A percentile compares a stretch with the other conserved stretches of the same genome.
Conservation (phyloP, 2,113 vertebrate species). For the Engraulis encrasicolus region DNA sequence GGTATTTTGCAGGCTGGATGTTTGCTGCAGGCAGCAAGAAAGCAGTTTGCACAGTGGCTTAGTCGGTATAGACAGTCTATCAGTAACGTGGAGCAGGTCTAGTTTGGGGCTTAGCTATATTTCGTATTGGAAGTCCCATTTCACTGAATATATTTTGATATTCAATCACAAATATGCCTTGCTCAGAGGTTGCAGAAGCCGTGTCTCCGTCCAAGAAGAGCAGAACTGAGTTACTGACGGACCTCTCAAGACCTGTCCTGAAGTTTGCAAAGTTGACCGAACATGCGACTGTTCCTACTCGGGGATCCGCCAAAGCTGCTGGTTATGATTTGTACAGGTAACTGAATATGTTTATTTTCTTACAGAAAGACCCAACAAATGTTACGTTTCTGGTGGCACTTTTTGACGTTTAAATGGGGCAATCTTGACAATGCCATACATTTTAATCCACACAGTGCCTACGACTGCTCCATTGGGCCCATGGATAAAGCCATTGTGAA, state of each 20-base stretch:
- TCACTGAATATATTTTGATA: no score
- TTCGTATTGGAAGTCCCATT: no score
- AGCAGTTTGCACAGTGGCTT: not conserved
- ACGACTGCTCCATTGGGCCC: constrained; percentile 84
- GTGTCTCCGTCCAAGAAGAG: constrained; percentile 75
- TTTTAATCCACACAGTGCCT: constrained; percentile 80
- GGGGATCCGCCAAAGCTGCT: constrained; percentile 85
- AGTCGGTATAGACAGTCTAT: not conserved
- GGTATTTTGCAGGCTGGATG: not conserved
- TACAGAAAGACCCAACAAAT: not conserved
- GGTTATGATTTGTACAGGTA: constrained; percentile 96
- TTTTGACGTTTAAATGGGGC: not conserved
- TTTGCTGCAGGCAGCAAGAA: not conserved
- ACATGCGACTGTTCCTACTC: constrained; percentile 82
- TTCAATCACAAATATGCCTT: constrained; percentile 77
- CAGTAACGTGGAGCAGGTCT: no score
- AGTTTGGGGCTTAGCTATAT: no score
- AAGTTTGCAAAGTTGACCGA: constrained; percentile 85
- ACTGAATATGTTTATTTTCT: not conserved
- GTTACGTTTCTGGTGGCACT: not conserved
- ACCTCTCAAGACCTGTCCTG: constrained; percentile 54
- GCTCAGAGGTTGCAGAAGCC: constrained; percentile 59
- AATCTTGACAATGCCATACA: not conserved
- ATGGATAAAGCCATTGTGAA: constrained; percentile 91
- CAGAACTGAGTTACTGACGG: constrained; percentile 41